Conservation (phyloP, 2,797 vertebrate genomes). For the Artibeus jamaicensis region DNA sequence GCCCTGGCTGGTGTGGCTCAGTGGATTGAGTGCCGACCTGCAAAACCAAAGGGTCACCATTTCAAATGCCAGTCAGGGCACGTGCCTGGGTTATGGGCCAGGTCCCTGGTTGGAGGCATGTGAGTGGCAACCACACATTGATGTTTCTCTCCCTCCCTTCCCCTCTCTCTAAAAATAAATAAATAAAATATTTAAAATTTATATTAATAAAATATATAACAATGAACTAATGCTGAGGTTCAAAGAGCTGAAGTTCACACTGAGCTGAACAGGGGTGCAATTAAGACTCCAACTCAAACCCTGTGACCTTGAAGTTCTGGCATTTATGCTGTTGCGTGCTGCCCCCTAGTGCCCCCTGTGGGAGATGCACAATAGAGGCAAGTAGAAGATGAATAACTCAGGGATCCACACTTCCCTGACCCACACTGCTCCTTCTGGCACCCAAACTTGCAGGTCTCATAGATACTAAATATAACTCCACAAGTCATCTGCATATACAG, state of each 20-base stretch:
- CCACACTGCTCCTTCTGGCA: background rate
- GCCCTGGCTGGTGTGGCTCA: no score
- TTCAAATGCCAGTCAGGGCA: no score
- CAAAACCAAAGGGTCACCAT: no score
- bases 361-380: background rate
- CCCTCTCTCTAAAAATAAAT: no score
- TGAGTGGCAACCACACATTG: no score
- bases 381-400: background rate
- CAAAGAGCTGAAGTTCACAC: background rate
- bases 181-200: no score
- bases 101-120: no score
- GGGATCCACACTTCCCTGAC: background rate
- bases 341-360: constrained; percentile 36
- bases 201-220: no score
- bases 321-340: constrained; percentile 40
- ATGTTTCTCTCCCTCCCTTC: no score
- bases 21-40: no score
- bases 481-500: background rate
- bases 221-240: background rate
- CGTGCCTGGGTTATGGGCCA: no score
- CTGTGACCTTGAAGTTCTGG: background rate
- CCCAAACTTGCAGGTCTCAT: background rate
- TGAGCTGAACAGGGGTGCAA: background rate
- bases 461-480: background rate
- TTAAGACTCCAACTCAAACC: background rate